Percentiles rank a stretch among this genome's conserved stretches.
Conservation (phyloP, 2,888 invertebrate species). For the Parochlus steinenii region DNA sequence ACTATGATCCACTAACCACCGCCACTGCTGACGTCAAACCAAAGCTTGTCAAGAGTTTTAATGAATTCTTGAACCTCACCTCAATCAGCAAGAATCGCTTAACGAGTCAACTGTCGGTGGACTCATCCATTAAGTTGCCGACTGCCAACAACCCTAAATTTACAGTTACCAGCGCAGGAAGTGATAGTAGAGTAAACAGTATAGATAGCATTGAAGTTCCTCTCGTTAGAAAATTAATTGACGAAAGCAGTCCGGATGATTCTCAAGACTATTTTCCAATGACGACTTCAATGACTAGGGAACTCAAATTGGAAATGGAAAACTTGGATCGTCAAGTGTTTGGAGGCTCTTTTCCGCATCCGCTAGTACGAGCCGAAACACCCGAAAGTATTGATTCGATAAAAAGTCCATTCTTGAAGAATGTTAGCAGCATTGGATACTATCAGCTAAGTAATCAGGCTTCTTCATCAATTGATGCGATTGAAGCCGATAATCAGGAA, state of each 20-base stretch:
- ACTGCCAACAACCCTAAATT: too few species aligned
- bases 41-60: conserved; percentile 57
- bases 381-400: conserved; percentile 12
- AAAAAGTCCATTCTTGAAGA: conserved; percentile 3
- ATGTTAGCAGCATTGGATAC: too few species aligned
- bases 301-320: conserved; percentile 63
- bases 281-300: conserved; percentile 74
- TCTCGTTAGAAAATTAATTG: conserved; percentile 4
- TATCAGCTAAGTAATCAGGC: conserved; percentile 1
- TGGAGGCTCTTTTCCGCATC: conserved; percentile 33
- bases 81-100: conserved; percentile 44
- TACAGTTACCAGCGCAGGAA: conserved; percentile 2
- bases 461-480: conserved; percentile 7
- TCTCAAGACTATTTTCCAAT: conserved; percentile 72
- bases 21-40: conserved; percentile 28
- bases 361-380: conserved; percentile 13
- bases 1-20: conserved; percentile 26
- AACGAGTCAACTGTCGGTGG: conserved; percentile 17
- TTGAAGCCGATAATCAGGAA: conserved; percentile 9
- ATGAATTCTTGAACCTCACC: conserved; percentile 68
- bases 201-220: conserved; percentile 21
- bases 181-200: too few species aligned
- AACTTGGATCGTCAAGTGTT: conserved; percentile 73
- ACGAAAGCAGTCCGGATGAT: conserved; percentile 50
- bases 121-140: not conserved